Evolutionary conservation across 2,797 vertebrate genomes (phyloP), one percentile per base, ranked within the genome.

Genomic region (Heterohyrax brucei): DNA sequence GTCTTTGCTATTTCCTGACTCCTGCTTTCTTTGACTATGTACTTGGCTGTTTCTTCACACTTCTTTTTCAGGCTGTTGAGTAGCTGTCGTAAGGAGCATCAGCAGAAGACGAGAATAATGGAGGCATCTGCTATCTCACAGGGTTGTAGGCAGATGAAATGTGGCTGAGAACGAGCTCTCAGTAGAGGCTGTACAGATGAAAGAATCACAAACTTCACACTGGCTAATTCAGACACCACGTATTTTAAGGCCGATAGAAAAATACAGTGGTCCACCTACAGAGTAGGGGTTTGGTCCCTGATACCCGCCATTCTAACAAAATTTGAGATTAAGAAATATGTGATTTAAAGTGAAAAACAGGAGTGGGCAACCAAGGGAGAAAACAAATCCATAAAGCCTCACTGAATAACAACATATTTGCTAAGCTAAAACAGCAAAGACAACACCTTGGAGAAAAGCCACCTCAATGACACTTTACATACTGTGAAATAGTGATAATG

Each of bases 261-360:
- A 87, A 90, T 22, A 61, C 18, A n/a, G 33, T 59, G 70, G 16
- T 84, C 24, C 64, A 2, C 64, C 39, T 76, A 81, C 2, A 62
- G 16, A 70, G 70, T 79, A 83, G 28, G 30, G 3, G 7, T 72
- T 70, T 86, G 73, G 26, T 77, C 93, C 46, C 46, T 59, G 48
- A 73, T 82, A 50, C 53, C 33, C 82, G 9, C 66, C 83, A 16
- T 64, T 87, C 28, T 68, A 84, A 89, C 33, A 90, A 89, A 78
- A 87, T 56, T 82, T 88, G 79, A 96, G 78, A 93, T 85, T 73
- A 85, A 96, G 70, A 91, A 94, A 73, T 22, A 83, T 92, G 66
- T 48, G 16, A 21, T 19, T 91, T 21, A 73, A 62, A 12, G 68
- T 7, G 30, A 2, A 70, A 90, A 84, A 80, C 76, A 62, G 59